phyloP scores from a whole-genome alignment of 2,797 vertebrate genomes.

The Heteromormyrus szaboi region DNA sequence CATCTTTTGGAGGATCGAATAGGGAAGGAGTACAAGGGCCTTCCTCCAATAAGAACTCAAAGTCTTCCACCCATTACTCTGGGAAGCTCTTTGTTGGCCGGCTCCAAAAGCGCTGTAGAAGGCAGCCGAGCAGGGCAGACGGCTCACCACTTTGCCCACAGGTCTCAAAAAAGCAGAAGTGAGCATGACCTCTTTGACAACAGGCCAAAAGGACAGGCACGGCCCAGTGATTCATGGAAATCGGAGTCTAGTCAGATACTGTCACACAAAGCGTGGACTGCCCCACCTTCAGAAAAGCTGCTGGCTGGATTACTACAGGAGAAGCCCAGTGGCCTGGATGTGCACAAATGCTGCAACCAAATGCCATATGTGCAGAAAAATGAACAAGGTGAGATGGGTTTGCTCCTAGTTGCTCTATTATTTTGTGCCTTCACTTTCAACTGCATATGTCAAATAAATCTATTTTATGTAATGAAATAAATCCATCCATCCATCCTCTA shows the following conservation, averaged over 20 bases:
- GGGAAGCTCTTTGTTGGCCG: conserved; percentile 56
- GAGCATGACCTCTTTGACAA: conserved; percentile 67
- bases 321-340: conserved; percentile 48
- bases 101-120: conserved; percentile 45
- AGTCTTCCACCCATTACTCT: conserved; percentile 70
- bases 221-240: conserved; percentile 52
- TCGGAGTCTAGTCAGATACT: conserved; percentile 51
- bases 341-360: conserved; percentile 49
- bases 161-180: conserved; percentile 69
- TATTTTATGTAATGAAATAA: background rate
- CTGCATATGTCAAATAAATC: background rate
- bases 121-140: conserved; percentile 39
- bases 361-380: conserved; percentile 60
- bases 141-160: conserved; percentile 45
- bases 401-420: background rate
- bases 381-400: conserved; percentile 58
- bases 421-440: background rate
- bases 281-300: conserved; percentile 57
- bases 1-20: conserved; percentile 54
- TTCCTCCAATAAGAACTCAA: conserved; percentile 66
- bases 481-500: background rate
- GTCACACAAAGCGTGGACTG: conserved; percentile 58
- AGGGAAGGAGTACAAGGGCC: conserved; percentile 47
- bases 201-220: conserved; percentile 49
- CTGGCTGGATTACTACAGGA: conserved; percentile 52